Conservation (phyloP, 2,888 invertebrate genomes). For the Acleris holmiana region DNA sequence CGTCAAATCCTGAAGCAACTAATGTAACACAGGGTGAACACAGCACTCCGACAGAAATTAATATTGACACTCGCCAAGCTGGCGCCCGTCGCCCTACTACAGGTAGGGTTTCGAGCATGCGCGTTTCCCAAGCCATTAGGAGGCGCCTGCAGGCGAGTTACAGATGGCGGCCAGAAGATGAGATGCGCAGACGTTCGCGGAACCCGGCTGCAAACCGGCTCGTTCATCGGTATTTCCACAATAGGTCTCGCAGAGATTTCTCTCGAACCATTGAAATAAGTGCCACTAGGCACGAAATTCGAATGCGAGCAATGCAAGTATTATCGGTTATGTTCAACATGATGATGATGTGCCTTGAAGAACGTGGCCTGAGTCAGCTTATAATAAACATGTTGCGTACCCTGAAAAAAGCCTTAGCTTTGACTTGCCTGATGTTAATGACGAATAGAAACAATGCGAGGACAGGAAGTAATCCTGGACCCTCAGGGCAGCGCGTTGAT, state of each 20-base stretch:
- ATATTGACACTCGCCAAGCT: slow-evolving; percentile 43
- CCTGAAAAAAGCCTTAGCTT: slow-evolving; percentile 74
- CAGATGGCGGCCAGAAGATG: slow-evolving; percentile 70
- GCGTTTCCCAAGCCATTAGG: slow-evolving; percentile 56
- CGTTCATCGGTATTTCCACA: slow-evolving; percentile 53
- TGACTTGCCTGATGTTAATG: slow-evolving; percentile 78
- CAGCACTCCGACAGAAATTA: slow-evolving; percentile 46
- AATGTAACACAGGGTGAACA: slow-evolving; percentile 46
- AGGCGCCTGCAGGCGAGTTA: slow-evolving; percentile 58
- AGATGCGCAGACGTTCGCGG: slow-evolving; percentile 61
- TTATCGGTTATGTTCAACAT: slow-evolving; percentile 81
- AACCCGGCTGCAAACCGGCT: slow-evolving; percentile 55
- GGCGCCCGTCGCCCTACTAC: slow-evolving; percentile 49
- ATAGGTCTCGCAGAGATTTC: slow-evolving; percentile 64
- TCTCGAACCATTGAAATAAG: slow-evolving; percentile 70
- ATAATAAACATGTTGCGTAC: slow-evolving; percentile 76
- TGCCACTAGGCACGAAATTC: slow-evolving; percentile 75
- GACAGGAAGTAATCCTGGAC: slow-evolving; percentile 50
- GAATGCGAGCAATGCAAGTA: slow-evolving; percentile 80
- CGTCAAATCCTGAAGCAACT: slow-evolving; percentile 42
- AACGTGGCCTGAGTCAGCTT: slow-evolving; percentile 72
- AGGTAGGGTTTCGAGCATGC: slow-evolving; percentile 49
- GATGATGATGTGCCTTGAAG: slow-evolving; percentile 82
- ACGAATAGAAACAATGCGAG: slow-evolving; percentile 62
- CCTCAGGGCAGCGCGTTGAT: slow-evolving; percentile 59